Conservation (phyloP, 2,113 vertebrate species). For the Dendropsophus ebraccatus region DNA sequence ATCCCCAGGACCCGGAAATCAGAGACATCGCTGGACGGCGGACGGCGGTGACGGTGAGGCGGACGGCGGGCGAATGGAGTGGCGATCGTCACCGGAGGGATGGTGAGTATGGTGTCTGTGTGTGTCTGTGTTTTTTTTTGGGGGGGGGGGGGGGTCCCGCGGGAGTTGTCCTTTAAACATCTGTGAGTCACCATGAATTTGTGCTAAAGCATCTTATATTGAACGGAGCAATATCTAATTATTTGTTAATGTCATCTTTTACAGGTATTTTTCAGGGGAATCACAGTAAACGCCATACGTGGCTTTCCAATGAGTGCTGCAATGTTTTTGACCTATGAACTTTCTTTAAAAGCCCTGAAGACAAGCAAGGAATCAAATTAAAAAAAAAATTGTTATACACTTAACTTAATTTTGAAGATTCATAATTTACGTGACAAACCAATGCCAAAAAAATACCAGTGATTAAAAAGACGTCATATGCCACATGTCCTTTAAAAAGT, state of each 20-base stretch:
- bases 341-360: slow-evolving; percentile 85
- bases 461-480: neutral
- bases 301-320: slow-evolving; percentile 94
- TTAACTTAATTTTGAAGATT: neutral
- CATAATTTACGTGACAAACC: neutral
- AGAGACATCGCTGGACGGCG: too few species aligned
- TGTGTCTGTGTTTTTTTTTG: too few species aligned
- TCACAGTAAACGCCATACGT: slow-evolving; percentile 83
- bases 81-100: too few species aligned
- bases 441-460: neutral
- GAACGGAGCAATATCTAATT: neutral
- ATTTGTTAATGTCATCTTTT: slow-evolving; percentile 45
- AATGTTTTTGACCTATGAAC: slow-evolving; percentile 94
- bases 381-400: neutral
- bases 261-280: slow-evolving; percentile 94
- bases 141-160: too few species aligned
- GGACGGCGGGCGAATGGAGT: too few species aligned
- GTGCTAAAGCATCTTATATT: neutral
- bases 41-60: too few species aligned
- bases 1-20: too few species aligned
- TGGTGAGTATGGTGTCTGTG: too few species aligned
- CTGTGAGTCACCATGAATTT: neutral
- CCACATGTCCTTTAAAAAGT: neutral
- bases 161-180: too few species aligned
- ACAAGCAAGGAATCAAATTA: slow-evolving; percentile 65